phyloP scores from a whole-genome alignment of 2,797 vertebrate species.

The Falco columbarius region DNA sequence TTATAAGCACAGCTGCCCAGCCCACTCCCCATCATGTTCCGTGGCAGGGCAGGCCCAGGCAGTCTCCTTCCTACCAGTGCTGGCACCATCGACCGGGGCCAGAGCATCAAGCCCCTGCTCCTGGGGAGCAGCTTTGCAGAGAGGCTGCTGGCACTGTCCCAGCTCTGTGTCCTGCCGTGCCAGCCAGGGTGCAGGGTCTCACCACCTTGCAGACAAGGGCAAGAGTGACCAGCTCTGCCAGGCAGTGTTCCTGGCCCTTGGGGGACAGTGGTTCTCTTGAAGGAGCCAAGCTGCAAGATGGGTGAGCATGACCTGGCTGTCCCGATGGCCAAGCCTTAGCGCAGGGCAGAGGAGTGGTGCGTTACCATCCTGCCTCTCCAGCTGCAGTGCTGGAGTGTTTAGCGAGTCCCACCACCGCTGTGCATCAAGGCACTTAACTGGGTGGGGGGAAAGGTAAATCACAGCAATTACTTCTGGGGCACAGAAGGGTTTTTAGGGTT shows the following conservation, averaged over 20 bases:
- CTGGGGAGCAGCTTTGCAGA: not conserved
- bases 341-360: not conserved
- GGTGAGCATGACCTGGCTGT: not conserved
- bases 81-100: rapidly evolving
- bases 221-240: rapidly evolving
- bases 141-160: no score
- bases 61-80: not conserved
- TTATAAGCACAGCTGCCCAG: not conserved
- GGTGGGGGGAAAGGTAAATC: not conserved
- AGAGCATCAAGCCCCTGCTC: not conserved
- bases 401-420: not conserved
- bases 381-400: rapidly evolving
- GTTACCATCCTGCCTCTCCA: not conserved
- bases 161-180: not conserved
- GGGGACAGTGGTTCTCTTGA: not conserved
- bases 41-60: not conserved
- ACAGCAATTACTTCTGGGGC: not conserved
- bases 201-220: not conserved
- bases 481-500: not conserved
- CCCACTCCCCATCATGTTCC: rapidly evolving
- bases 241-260: rapidly evolving
- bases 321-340: not conserved
- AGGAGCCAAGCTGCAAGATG: not conserved
- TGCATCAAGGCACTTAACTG: not conserved
- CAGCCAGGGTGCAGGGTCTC: not conserved